Evolutionary conservation across 2,113 vertebrate genomes (phyloP), one percentile per base, ranked within the genome.

Genomic region (Perca schrenkii): DNA sequence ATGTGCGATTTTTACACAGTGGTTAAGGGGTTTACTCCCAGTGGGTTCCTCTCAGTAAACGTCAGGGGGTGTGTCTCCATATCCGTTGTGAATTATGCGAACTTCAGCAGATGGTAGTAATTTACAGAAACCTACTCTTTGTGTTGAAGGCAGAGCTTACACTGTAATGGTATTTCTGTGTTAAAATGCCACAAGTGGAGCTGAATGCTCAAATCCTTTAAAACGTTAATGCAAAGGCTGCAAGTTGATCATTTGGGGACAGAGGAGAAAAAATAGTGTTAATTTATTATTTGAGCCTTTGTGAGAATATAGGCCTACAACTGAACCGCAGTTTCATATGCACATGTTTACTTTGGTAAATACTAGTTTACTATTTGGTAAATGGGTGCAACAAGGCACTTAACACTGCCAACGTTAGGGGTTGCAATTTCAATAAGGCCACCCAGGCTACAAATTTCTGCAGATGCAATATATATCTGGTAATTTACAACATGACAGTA

Each of bases 21-120:
- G 74, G 82, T 77, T 84, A 78, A 74, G 57, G 43, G 25, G 22
- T 78, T 83, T 72, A 66, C 81, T 83, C 57, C 52, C 60, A 40
- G 12, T 36, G 69, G 79, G 53, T 80, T 86, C 79, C 75, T 87
- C 67, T 85, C 72, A 77, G 83, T 87, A 87, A 83, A 90, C 83
- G 49, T 80, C 77, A 62, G 72, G 83, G 83, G 87, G 85, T 63
- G 71, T 84, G 83, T 82, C 79, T 47, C 60, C 50, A 74, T 83
- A 88, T 89, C 89, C 76, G 43, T 31, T 82, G 81, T 90, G 66
- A 89, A 88, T 89, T 79, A 85, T n/a, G 54, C 74, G 22, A 69
- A 85, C 70, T 80, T 76, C 21, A 86, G 80, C 90, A 90, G 58
- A 77, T 90, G 89, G 83, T 72, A 83, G 80, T 80, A 1, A 89